Evolutionary conservation across 2,113 vertebrate genomes (phyloP).

Genomic region (Anarrhichthys ocellatus): DNA sequence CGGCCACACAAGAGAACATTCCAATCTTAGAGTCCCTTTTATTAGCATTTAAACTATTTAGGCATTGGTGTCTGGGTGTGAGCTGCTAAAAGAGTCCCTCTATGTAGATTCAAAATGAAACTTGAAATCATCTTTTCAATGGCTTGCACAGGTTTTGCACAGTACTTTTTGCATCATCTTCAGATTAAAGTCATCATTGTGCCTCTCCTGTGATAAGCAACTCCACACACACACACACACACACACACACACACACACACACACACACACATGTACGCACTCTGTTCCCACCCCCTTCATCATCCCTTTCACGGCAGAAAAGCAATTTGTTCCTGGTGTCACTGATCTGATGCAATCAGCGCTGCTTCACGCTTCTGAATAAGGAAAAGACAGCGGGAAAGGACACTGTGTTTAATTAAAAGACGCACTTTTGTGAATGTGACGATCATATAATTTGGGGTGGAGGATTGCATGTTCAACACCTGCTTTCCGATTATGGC

Average conservation of each 20-base stretch:
- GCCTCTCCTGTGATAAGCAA: conserved; percentile 60
- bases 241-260: conserved; percentile 5
- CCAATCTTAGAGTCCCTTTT: not conserved
- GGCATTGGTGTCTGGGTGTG: not conserved
- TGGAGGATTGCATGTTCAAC: conserved; percentile 64
- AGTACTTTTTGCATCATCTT: conserved; percentile 42
- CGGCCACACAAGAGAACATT: not conserved
- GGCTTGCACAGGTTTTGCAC: conserved; percentile 18
- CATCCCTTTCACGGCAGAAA: conserved; percentile 69
- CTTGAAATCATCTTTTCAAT: conserved; percentile 26
- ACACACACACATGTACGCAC: not conserved
- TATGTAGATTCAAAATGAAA: conserved; percentile 17
- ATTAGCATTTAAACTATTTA: too few species aligned
- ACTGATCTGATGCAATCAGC: conserved; percentile 79
- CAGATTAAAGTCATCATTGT: conserved; percentile 58
- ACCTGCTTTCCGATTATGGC: conserved; percentile 76
- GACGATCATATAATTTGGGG: conserved; percentile 66
- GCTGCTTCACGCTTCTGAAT: conserved; percentile 75
- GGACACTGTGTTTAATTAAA: conserved; percentile 78
- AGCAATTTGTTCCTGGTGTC: conserved; percentile 81
- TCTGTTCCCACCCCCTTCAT: conserved; percentile 54
- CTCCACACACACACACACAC: not conserved
- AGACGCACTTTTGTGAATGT: conserved; percentile 62
- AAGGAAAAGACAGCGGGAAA: conserved; percentile 51
- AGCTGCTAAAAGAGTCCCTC: conserved; percentile 6